A percentile compares a stretch with the other conserved stretches of the same genome.
Conservation (phyloP, 2,113 vertebrate genomes). For the Platichthys stellatus region DNA sequence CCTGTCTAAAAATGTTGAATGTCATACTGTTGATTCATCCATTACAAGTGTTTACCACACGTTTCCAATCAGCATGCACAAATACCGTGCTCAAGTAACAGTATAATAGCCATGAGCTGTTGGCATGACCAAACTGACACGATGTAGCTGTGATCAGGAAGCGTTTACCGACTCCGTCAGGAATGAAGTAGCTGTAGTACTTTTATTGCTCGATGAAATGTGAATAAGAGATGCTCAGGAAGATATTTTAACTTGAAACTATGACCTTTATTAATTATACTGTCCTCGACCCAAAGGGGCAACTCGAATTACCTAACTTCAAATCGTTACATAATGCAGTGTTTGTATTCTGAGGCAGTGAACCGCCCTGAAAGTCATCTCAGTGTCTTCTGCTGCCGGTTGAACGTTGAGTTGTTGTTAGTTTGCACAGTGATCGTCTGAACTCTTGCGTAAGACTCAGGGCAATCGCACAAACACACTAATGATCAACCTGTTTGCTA, state of each 20-base stretch:
- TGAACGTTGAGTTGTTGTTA: neutral
- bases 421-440: slow-evolving; percentile 15
- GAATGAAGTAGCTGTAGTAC: neutral
- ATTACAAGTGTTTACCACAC: slow-evolving; percentile 41
- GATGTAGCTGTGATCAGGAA: neutral
- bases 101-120: neutral
- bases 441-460: slow-evolving; percentile 42
- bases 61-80: neutral
- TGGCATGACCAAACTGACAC: slow-evolving; percentile 15
- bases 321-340: slow-evolving; percentile 15
- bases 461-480: slow-evolving; percentile 28
- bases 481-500: slow-evolving; percentile 54
- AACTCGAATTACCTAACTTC: slow-evolving; percentile 28
- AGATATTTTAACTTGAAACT: slow-evolving; percentile 42
- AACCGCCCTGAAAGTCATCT: neutral
- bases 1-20: slow-evolving; percentile 17
- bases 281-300: neutral
- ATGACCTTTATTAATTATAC: slow-evolving; percentile 13
- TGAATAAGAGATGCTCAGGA: slow-evolving; percentile 25
- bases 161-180: neutral
- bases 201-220: neutral
- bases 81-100: neutral
- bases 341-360: neutral
- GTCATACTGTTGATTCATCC: slow-evolving; percentile 31
- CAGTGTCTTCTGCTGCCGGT: slow-evolving; percentile 8